Conservation (phyloP, 2,113 vertebrate species). For the Mugil cephalus region DNA sequence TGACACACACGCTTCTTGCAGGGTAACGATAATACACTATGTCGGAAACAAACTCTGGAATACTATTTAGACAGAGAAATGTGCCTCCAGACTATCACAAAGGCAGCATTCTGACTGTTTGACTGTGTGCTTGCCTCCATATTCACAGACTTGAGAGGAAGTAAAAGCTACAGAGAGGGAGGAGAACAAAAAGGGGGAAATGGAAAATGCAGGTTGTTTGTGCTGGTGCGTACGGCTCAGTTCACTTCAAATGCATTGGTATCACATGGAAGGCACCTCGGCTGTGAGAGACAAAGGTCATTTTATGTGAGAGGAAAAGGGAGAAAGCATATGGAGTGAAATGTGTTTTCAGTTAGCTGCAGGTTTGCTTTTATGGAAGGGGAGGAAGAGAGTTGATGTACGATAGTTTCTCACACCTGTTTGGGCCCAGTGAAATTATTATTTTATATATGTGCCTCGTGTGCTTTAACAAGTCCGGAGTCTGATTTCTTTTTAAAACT, state of each 20-base stretch:
- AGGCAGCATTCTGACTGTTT: constrained; percentile 49
- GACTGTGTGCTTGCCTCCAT: constrained; percentile 11
- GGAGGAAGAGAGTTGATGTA: background rate
- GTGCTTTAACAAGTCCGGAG: constrained; percentile 16
- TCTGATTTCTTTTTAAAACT: background rate
- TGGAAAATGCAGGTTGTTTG: constrained; percentile 43
- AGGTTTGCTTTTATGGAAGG: constrained; percentile 20
- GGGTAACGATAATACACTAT: constrained; percentile 33
- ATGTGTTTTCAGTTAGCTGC: background rate
- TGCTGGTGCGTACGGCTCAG: constrained; percentile 17
- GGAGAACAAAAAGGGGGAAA: constrained; percentile 28
- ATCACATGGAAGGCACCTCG: constrained; percentile 21
- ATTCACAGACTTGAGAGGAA: constrained; percentile 37
- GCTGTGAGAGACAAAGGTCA: constrained; percentile 43
- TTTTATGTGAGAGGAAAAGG: background rate
- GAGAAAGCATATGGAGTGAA: background rate
- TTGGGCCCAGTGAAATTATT: constrained; percentile 9
- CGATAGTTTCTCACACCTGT: constrained; percentile 23
- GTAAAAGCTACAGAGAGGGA: background rate
- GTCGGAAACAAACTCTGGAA: constrained; percentile 15
- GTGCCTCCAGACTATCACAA: constrained; percentile 61
- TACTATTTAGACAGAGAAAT: constrained; percentile 55
- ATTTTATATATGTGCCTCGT: constrained; percentile 32
- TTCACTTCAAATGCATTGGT: constrained; percentile 48
- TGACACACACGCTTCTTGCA: constrained; percentile 32